Conservation (phyloP, 1,140 invertebrate species). For the Drosophila elegans region DNA sequence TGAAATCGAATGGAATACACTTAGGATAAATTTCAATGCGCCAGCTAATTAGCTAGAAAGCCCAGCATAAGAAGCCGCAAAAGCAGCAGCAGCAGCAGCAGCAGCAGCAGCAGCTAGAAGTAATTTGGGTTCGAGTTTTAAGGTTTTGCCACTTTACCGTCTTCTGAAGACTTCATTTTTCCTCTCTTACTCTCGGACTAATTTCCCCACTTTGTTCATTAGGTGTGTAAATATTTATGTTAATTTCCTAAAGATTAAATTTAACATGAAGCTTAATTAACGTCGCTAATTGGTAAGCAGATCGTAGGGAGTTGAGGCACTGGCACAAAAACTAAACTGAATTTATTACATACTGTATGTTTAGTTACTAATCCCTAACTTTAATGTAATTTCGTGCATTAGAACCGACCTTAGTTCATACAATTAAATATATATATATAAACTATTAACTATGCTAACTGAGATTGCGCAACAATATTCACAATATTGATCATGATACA, state of each 20-base stretch:
- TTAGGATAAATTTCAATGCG: constrained; percentile 48
- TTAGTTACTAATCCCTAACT: constrained; percentile 65
- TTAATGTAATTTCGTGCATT: constrained; percentile 72
- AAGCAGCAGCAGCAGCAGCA: constrained; percentile 16
- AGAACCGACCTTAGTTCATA: constrained; percentile 63
- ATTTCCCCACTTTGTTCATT: constrained; percentile 35
- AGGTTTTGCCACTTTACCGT: constrained; percentile 82
- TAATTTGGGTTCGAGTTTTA: constrained; percentile 43
- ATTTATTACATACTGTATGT: constrained; percentile 79
- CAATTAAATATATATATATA: constrained; percentile 38
- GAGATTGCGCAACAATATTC: constrained; percentile 50
- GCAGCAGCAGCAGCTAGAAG: constrained; percentile 19
- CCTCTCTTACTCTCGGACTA: neutral
- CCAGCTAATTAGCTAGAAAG: constrained; percentile 56
- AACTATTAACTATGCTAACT: constrained; percentile 48
- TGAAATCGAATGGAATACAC: constrained; percentile 42
- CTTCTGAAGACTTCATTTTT: constrained; percentile 74
- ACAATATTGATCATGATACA: constrained; percentile 39
- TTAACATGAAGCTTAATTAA: constrained; percentile 37
- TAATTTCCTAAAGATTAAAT: constrained; percentile 51
- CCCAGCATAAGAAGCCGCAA: constrained; percentile 21
- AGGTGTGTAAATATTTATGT: constrained; percentile 79
- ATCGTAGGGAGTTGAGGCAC: constrained; percentile 46
- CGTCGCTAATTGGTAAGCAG: constrained; percentile 28
- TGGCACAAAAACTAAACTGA: constrained; percentile 61